phyloP scores from a whole-genome alignment of 2,797 vertebrate genomes.

The Hydrocynus forskahlii region DNA sequence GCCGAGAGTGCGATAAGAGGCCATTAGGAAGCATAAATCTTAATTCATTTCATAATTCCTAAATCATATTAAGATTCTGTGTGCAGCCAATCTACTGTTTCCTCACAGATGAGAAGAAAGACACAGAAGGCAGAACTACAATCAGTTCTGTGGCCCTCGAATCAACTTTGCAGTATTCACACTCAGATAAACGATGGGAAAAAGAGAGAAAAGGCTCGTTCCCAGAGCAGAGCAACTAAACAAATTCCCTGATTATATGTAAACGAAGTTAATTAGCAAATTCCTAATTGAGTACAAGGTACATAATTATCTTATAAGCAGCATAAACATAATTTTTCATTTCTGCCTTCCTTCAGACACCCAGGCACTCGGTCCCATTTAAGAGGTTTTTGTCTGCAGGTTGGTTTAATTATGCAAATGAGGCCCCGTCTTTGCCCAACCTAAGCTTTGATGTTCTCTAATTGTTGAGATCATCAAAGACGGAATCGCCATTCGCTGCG shows the following conservation, averaged over 20 bases:
- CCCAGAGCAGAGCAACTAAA: conserved; percentile 57
- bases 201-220: conserved; percentile 30
- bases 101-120: background rate
- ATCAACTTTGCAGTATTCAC: conserved; percentile 24
- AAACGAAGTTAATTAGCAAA: conserved; percentile 91
- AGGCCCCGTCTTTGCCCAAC: conserved; percentile 89
- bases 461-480: conserved; percentile 96
- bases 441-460: conserved; percentile 95
- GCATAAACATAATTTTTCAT: conserved; percentile 91
- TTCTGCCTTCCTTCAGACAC: conserved; percentile 88
- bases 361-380: conserved; percentile 85
- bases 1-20: conserved; percentile 38
- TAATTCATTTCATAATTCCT: conserved; percentile 15
- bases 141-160: conserved; percentile 28
- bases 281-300: conserved; percentile 93
- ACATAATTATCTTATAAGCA: conserved; percentile 91
- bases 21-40: conserved; percentile 35
- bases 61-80: conserved; percentile 18
- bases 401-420: conserved; percentile 97
- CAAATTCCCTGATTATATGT: conserved; percentile 85
- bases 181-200: conserved; percentile 16
- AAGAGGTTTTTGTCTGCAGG: conserved; percentile 89
- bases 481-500: conserved; percentile 90
- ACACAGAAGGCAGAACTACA: background rate
- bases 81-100: conserved; percentile 24